Base-by-base conservation (phyloP, 1,140 invertebrate genomes). In the Ips nitidus region DNA sequence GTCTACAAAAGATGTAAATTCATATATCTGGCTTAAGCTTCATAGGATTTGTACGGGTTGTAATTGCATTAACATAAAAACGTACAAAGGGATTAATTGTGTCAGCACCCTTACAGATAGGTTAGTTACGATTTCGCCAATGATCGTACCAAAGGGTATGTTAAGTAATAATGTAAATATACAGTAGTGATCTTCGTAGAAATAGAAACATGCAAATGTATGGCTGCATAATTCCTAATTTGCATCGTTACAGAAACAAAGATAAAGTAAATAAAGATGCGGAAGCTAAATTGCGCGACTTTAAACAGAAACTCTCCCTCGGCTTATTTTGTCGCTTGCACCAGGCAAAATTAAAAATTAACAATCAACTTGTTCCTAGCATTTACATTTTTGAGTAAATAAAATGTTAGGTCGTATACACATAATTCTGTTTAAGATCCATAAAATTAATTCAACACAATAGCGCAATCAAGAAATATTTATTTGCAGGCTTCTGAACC, bases 41-140 rank as follows among this genome's bases (percentile, higher is more conserved):
- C 41, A 45, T 62, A 69, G 41, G 39, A 22, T 52, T 42, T 52
- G 55, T 68, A 43, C 43, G 55, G 8, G 43, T 60, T 40, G 43
- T 52, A 59, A 67, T 43, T 43, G 36, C 55, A 66, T 56, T 66
- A 56, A 41, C 64, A 66, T 56, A 66, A 66, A 56, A 66, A 66
- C 43, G 42, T 22, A 64, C 41, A 53, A 22, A 53, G 43, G 45
- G 38, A 59, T 62, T 50, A 50, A 22, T 62, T 47, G 50, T 62
- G 38, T 59, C 41, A 0, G 3, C 57, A 41, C 42, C 39, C 7
- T 56, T 22, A 64, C 41, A 53, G 22, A 53, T 22, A 22, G 38
- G 42, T 62, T 50, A 50, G n/a, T 62, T 47, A 62, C 50, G 38
- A 41, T 36, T 1, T 2, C 57, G n/a, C 42, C 39, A 40, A 36